Percentiles rank a stretch among this genome's conserved stretches.
These are phyloP conservation scores for Camponotus fellah DNA, from an alignment of 2,888 invertebrate genomes.

Conservation along the genomic window DNA sequence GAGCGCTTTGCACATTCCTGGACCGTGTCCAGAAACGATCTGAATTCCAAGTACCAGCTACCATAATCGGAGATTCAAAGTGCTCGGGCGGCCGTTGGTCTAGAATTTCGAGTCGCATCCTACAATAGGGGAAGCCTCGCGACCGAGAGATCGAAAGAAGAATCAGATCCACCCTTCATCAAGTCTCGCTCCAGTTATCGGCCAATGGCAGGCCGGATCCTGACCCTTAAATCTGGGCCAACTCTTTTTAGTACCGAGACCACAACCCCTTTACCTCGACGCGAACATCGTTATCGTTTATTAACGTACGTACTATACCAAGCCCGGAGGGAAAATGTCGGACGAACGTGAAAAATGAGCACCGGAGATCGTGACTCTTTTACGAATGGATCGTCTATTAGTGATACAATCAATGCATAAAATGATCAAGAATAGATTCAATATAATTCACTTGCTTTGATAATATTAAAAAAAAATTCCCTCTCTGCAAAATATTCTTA, in stretches of 20 bases:
- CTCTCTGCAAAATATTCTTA: not conserved
- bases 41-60: slow-evolving; percentile 59
- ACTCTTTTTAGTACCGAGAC: slow-evolving; percentile 53
- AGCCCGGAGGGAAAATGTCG: not conserved
- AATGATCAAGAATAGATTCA: not conserved
- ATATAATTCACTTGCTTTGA: not conserved
- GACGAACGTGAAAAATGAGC: slow-evolving; percentile 7
- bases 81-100: slow-evolving; percentile 38
- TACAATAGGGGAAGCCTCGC: slow-evolving; percentile 22
- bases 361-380: slow-evolving; percentile 1
- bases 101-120: slow-evolving; percentile 38
- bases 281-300: slow-evolving; percentile 29
- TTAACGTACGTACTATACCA: slow-evolving; percentile 15
- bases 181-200: slow-evolving; percentile 80
- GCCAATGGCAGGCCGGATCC: slow-evolving; percentile 75
- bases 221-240: slow-evolving; percentile 71
- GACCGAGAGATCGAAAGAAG: slow-evolving; percentile 31
- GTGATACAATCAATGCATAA: not conserved
- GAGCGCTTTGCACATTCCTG: slow-evolving; percentile 68
- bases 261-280: slow-evolving; percentile 73
- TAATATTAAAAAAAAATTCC: not conserved
- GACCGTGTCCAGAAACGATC: slow-evolving; percentile 73
- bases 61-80: slow-evolving; percentile 52
- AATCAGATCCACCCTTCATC: slow-evolving; percentile 78
- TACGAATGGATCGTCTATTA: not conserved